Conservation (phyloP, 2,797 vertebrate genomes). For the Eleutherodactylus coqui region DNA sequence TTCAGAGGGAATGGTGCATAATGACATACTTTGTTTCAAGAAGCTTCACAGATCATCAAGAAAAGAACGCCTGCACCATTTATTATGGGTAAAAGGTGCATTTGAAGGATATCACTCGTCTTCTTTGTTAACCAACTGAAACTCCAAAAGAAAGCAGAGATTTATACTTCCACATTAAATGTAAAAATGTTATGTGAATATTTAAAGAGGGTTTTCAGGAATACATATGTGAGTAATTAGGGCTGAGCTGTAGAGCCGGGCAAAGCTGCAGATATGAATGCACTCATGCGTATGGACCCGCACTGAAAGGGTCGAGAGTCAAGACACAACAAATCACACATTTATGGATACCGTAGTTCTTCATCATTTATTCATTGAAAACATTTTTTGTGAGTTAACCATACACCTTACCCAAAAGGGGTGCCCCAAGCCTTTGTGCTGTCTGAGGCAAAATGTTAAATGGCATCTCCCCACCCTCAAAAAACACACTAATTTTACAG, state of each 20-base stretch:
- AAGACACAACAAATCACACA: no score
- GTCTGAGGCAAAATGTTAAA: no score
- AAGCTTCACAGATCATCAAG: slow-evolving; percentile 29
- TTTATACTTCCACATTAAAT: background rate
- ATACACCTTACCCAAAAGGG: no score
- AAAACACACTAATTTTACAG: no score
- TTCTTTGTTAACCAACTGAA: slow-evolving; percentile 3
- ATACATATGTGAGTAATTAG: background rate
- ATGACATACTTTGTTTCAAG: slow-evolving; percentile 11
- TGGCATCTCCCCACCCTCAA: no score
- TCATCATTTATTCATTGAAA: no score
- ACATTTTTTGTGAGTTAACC: no score
- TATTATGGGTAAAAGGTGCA: background rate
- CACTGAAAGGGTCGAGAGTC: no score
- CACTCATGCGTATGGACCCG: no score
- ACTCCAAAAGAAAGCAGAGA: background rate
- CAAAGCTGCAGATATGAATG: background rate
- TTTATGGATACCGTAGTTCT: no score
- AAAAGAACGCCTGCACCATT: background rate
- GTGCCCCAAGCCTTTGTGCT: no score
- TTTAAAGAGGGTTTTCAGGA: background rate
- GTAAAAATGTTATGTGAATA: background rate
- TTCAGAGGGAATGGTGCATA: slow-evolving; percentile 18
- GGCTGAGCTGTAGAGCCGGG: background rate
- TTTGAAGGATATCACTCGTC: background rate